Evolutionary conservation across 2,797 vertebrate genomes (phyloP).

Genomic region (Myotis pilosus): DNA sequence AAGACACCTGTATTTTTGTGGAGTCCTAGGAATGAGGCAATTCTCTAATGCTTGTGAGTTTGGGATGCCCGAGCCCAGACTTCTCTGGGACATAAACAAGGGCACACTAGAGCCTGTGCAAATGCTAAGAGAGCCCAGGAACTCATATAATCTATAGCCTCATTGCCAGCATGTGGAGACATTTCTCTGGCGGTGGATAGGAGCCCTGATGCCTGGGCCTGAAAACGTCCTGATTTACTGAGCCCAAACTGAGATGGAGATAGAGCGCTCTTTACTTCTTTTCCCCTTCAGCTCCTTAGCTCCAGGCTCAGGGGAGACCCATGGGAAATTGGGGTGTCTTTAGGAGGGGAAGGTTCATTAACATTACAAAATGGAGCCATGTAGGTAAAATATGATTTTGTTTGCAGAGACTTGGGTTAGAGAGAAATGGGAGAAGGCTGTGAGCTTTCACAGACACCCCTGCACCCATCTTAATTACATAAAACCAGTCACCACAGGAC

Average conservation of each 20-base stretch:
- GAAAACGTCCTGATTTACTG: neutral
- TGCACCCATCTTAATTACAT: neutral
- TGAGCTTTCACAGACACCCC: neutral
- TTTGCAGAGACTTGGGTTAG: neutral
- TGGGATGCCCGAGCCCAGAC: neutral
- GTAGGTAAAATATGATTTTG: constrained; percentile 51
- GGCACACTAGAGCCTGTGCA: neutral
- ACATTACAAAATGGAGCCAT: constrained; percentile 55
- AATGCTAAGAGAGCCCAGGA: neutral
- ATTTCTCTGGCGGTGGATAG: neutral
- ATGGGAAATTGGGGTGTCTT: neutral
- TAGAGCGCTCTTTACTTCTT: neutral
- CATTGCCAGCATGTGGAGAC: neutral
- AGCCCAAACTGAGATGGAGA: neutral
- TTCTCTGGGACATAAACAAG: constrained; percentile 22
- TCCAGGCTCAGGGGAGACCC: neutral
- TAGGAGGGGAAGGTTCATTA: constrained; percentile 46
- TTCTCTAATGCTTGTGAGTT: constrained; percentile 9
- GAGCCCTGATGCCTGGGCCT: neutral
- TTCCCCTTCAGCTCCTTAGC: constrained; percentile 1
- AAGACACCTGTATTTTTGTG: neutral
- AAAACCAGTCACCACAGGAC: neutral
- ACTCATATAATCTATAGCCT: neutral
- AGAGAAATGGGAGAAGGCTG: neutral
- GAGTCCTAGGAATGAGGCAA: neutral